Conservation (phyloP, 2,888 invertebrate genomes). For the Xanthorhoe designata region DNA sequence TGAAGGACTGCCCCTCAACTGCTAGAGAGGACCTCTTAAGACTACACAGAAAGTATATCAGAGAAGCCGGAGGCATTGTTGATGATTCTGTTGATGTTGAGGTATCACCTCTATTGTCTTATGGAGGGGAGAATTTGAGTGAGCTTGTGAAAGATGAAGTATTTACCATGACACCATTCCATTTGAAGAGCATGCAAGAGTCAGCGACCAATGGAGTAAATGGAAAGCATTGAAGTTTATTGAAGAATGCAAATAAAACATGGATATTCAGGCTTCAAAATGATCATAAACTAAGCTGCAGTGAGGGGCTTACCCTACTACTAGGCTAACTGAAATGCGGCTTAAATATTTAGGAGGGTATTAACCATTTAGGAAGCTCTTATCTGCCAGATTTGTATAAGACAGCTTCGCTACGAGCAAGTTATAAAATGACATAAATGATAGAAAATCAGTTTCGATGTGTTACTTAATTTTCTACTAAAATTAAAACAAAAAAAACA, state of each 20-base stretch:
- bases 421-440: no score
- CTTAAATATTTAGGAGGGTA: no score
- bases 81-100: slow-evolving; percentile 90
- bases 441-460: no score
- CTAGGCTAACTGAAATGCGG: no score
- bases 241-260: not conserved
- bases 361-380: no score
- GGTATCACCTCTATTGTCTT: slow-evolving; percentile 96
- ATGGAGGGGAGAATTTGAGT: slow-evolving; percentile 94
- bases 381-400: no score
- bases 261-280: not conserved
- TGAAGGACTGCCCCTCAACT: slow-evolving; percentile 96
- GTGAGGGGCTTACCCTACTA: no score
- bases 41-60: slow-evolving; percentile 92
- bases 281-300: not conserved
- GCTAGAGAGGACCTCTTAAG: slow-evolving; percentile 91
- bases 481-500: no score
- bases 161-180: slow-evolving; percentile 87
- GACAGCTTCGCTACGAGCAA: no score
- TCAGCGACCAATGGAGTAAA: slow-evolving; percentile 68
- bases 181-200: slow-evolving; percentile 81
- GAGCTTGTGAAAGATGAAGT: slow-evolving; percentile 88
- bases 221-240: slow-evolving; percentile 63
- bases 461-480: no score
- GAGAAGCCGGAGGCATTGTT: slow-evolving; percentile 92